Conservation (phyloP, 2,113 vertebrate species). For the Dicrurus megarhynchus region DNA sequence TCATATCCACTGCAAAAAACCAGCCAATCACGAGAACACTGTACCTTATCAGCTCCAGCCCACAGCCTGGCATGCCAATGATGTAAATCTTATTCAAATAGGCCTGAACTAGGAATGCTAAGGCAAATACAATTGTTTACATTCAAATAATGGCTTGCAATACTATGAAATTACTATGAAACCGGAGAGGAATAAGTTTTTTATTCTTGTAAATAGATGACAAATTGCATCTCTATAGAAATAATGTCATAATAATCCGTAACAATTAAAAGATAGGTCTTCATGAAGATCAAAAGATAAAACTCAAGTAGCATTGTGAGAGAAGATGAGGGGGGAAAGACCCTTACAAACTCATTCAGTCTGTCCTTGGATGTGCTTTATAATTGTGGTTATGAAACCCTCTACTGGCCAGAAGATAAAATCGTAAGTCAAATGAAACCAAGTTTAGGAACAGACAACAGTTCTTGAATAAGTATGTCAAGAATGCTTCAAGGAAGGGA, state of each 20-base stretch:
- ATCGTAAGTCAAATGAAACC: neutral
- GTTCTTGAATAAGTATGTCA: neutral
- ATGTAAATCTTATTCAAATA: neutral
- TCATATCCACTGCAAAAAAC: neutral
- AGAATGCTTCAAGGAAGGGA: neutral
- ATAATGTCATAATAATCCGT: neutral
- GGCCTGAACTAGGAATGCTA: neutral
- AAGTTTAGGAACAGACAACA: neutral
- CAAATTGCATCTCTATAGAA: neutral
- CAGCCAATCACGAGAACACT: neutral
- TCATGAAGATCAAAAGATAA: neutral
- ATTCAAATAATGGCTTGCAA: neutral
- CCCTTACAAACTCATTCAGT: neutral
- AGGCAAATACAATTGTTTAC: neutral
- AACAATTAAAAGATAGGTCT: neutral
- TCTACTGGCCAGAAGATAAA: conserved; percentile 9
- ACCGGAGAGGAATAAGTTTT: neutral
- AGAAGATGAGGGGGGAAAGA: neutral
- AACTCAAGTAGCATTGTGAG: neutral
- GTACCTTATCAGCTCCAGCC: neutral
- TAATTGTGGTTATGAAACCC: conserved; percentile 4
- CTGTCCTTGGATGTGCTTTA: neutral
- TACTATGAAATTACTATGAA: neutral
- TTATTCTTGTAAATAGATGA: neutral
- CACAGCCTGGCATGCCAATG: neutral